Evolutionary conservation across 2,113 vertebrate species (phyloP).

Genomic region (Corydoras maculifer): DNA sequence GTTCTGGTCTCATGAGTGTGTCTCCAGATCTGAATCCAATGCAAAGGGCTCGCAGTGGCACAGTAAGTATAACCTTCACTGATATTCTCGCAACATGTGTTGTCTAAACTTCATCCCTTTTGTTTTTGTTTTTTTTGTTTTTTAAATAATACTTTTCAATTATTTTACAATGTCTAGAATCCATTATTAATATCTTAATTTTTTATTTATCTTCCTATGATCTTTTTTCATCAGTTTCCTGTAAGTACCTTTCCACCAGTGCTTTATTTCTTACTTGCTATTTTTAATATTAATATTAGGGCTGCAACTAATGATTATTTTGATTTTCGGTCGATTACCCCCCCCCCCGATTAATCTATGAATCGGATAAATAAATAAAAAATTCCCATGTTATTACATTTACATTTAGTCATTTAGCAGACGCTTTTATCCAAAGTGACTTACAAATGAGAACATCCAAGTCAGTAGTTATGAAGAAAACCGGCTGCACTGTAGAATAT

Average conservation of each 20-base stretch:
- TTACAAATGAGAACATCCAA: no score
- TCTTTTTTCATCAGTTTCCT: slow-evolving; percentile 61
- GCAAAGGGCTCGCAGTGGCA: slow-evolving; percentile 87
- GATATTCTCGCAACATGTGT: not conserved
- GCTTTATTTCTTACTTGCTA: slow-evolving; percentile 7
- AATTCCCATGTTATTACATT: no score
- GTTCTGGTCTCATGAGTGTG: slow-evolving; percentile 92
- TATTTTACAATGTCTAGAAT: not conserved
- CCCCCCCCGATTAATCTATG: no score
- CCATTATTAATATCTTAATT: slow-evolving; percentile 1
- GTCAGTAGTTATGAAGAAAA: no score
- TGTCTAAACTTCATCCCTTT: not conserved
- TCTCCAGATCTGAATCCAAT: slow-evolving; percentile 85
- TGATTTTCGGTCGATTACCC: no score
- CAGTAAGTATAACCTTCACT: slow-evolving; percentile 69
- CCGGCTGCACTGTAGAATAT: no score
- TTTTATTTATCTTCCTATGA: slow-evolving; percentile 43
- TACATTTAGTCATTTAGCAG: no score
- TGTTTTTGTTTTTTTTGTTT: slow-evolving; percentile 3
- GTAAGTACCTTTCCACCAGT: slow-evolving; percentile 59
- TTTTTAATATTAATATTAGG: not conserved
- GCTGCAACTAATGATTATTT: no score
- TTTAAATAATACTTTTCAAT: not conserved
- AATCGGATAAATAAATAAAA: no score
- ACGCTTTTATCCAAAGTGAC: no score